Evolutionary conservation across 2,797 vertebrate genomes (phyloP), one percentile per base, ranked within the genome.

Genomic region (Kryptolebias ocellatus): DNA sequence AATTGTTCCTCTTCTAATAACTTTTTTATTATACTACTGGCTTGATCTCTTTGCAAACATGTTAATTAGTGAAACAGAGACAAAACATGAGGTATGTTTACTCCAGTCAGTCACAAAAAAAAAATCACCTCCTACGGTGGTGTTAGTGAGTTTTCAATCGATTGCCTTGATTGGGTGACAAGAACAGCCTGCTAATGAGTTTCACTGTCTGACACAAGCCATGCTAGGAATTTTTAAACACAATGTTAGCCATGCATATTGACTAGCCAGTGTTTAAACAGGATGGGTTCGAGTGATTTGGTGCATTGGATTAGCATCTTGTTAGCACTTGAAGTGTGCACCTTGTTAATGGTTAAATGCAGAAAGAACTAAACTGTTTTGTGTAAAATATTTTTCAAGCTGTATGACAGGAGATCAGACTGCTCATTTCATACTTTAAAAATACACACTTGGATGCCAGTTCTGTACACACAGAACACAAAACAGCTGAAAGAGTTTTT

Each of bases 331-430:
- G 44, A 74, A 20, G 84, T 70, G 76, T 74, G 72, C 29, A 61
- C 63, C 70, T 61, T 34, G 31, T 34, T 34, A 79, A 83, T 61
- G 47, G 77, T 74, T 79, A 72, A 82, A 73, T 6, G 70, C 46
- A 42, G 55, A 3, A 28, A 12, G 61, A 73, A 57, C 64, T 83
- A 84, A 83, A 83, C 84, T 85, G 74, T 89, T 72, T 76, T 80
- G 63, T 34, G 76, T 57, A 61, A 80, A 90, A 89, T 61, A 80
- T 89, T 90, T 70, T 88, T 87, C 86, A 91, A 88, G 81, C 70
- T 74, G 66, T 37, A 73, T 63, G 55, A 68, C 18, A 3, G 54
- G 29, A 73, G 42, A 60, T 18, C 61, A 6, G n/a, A 12, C 9
- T 24, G 62, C 10, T 42, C 4, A 42, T 45, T 58, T 27, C 31